Conservation (phyloP, 2,888 invertebrate genomes). For the Tridacna crocea region DNA sequence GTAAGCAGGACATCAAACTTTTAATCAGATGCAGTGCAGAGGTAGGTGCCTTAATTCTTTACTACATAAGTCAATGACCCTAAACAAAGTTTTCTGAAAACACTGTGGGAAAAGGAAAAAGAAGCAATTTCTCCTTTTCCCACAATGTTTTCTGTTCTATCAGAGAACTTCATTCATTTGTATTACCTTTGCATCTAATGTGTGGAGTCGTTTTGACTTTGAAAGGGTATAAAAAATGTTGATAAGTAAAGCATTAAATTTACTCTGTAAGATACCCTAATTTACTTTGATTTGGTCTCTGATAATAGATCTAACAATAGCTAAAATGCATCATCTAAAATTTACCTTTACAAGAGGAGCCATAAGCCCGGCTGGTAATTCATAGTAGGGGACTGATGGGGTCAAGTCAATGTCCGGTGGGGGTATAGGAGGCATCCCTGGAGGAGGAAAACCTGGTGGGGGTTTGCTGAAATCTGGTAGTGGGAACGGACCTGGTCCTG, state of each 20-base stretch:
- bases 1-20: too few species aligned
- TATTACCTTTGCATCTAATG: too few species aligned
- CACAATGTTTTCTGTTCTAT: too few species aligned
- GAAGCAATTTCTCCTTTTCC: too few species aligned
- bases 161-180: too few species aligned
- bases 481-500: constrained; percentile 58
- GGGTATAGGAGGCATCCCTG: constrained; percentile 70
- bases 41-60: too few species aligned
- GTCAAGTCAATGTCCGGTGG: constrained; percentile 85
- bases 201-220: background rate
- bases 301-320: background rate
- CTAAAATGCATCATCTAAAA: background rate
- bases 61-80: background rate
- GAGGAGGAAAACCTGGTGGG: constrained; percentile 75
- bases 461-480: constrained; percentile 80
- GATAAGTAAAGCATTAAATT: too few species aligned
- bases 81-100: background rate
- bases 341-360: constrained; percentile 96
- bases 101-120: too few species aligned
- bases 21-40: too few species aligned
- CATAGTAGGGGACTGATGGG: constrained; percentile 97
- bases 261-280: too few species aligned
- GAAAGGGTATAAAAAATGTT: background rate
- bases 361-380: constrained; percentile 98
- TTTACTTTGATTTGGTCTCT: too few species aligned